Evolutionary conservation across 2,797 vertebrate genomes (phyloP).

Genomic region (Leptatherina wallacei): DNA sequence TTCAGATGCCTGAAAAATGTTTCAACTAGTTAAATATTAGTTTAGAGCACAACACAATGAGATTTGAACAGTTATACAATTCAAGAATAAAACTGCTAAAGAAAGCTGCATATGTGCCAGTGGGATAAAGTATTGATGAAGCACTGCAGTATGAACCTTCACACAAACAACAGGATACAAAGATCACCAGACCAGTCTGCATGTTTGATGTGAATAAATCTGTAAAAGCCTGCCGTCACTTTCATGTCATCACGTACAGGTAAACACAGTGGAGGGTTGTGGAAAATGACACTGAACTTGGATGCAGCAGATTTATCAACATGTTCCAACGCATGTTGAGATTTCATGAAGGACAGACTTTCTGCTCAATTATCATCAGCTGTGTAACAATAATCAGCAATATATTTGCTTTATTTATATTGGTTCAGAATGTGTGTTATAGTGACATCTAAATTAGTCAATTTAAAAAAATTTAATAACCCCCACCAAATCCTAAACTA

Average conservation of each 20-base stretch:
- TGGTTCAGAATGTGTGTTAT: no score
- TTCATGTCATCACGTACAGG: neutral
- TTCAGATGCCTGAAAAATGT: neutral
- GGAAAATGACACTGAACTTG: neutral
- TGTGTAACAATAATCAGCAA: neutral
- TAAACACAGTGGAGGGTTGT: neutral
- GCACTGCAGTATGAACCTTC: neutral
- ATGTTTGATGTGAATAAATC: no score
- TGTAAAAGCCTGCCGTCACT: no score
- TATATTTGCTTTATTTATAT: no score
- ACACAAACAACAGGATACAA: neutral
- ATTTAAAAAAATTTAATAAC: no score
- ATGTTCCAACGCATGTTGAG: neutral
- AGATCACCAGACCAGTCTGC: neutral
- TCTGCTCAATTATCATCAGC: neutral
- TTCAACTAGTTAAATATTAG: slow-evolving; percentile 1
- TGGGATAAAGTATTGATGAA: neutral
- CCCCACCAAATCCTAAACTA: no score
- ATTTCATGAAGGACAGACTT: neutral
- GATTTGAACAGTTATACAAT: neutral
- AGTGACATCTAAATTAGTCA: no score
- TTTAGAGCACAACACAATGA: slow-evolving; percentile 1
- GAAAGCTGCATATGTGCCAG: neutral
- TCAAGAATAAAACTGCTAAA: neutral
- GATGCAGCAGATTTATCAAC: no score